Percentiles rank a stretch among this genome's conserved stretches.
Evolutionary conservation across 2,888 invertebrate genomes (phyloP).

Genomic region (Yponomeuta plumbellus): DNA sequence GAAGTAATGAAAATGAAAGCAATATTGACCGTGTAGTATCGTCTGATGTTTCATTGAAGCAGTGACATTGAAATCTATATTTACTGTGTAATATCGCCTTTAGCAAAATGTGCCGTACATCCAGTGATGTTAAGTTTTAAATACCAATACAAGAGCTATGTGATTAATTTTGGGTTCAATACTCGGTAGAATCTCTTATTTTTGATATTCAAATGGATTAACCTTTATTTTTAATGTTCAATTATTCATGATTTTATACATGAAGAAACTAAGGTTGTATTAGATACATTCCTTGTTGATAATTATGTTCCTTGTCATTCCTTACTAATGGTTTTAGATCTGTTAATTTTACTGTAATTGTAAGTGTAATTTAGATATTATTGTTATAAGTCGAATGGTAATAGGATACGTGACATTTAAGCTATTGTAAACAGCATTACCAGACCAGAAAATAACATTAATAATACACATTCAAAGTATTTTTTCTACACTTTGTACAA

Average conservation of each 20-base stretch:
- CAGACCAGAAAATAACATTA: no score
- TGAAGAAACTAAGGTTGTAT: conserved; percentile 6
- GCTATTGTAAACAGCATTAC: not conserved
- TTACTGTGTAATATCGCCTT: no score
- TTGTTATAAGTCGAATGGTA: not conserved
- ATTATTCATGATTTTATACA: not conserved
- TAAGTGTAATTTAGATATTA: not conserved
- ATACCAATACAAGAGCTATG: not conserved
- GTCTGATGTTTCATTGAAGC: no score
- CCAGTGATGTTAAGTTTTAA: not conserved
- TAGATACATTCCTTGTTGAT: conserved; percentile 15
- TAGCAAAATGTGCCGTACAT: conserved; percentile 19
- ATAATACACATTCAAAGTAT: not conserved
- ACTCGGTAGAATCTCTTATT: not conserved
- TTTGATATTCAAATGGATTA: not conserved
- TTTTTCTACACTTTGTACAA: not conserved
- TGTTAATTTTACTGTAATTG: not conserved
- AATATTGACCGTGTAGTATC: no score
- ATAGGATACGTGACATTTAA: not conserved
- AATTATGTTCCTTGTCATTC: conserved; percentile 15
- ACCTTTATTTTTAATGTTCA: not conserved
- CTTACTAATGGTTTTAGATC: conserved; percentile 6
- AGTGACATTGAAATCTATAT: no score
- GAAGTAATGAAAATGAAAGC: no score
- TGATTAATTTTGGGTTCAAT: conserved; percentile 1